phyloP scores from a whole-genome alignment of 1,140 invertebrate species.

The Chrysoperla carnea region DNA sequence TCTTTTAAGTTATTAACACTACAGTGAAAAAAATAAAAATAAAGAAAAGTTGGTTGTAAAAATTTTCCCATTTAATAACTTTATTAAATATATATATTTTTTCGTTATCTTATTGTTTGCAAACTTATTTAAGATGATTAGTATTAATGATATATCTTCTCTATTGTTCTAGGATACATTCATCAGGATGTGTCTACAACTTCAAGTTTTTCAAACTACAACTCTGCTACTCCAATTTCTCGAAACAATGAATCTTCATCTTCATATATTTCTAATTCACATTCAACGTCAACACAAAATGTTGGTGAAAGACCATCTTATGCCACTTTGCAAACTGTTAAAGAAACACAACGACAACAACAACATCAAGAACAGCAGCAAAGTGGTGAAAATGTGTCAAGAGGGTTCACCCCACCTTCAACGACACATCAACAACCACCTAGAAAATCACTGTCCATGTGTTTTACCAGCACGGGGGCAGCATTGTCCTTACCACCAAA shows the following conservation, averaged over 20 bases:
- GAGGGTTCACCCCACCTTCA: slow-evolving; percentile 21
- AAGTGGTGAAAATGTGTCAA: slow-evolving; percentile 18
- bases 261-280: slow-evolving; percentile 5
- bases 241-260: slow-evolving; percentile 15
- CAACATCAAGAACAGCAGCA: slow-evolving; percentile 10
- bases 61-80: too few species aligned
- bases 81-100: too few species aligned
- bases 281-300: slow-evolving; percentile 1
- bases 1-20: too few species aligned
- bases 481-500: slow-evolving; percentile 65
- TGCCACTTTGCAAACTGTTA: slow-evolving; percentile 42
- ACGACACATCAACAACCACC: slow-evolving; percentile 28
- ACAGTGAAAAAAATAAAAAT: too few species aligned
- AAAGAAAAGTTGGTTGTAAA: too few species aligned
- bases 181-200: slow-evolving; percentile 19
- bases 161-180: slow-evolving; percentile 26
- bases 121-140: too few species aligned
- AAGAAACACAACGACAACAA: slow-evolving; percentile 22
- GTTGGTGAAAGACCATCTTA: slow-evolving; percentile 28
- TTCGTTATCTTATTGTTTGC: too few species aligned
- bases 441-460: slow-evolving; percentile 54
- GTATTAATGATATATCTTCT: not conserved
- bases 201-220: slow-evolving; percentile 1
- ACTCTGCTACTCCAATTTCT: slow-evolving; percentile 18
- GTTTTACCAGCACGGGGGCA: slow-evolving; percentile 65